phyloP scores from a whole-genome alignment of 2,888 invertebrate species.

The Eupithecia subumbrata region DNA sequence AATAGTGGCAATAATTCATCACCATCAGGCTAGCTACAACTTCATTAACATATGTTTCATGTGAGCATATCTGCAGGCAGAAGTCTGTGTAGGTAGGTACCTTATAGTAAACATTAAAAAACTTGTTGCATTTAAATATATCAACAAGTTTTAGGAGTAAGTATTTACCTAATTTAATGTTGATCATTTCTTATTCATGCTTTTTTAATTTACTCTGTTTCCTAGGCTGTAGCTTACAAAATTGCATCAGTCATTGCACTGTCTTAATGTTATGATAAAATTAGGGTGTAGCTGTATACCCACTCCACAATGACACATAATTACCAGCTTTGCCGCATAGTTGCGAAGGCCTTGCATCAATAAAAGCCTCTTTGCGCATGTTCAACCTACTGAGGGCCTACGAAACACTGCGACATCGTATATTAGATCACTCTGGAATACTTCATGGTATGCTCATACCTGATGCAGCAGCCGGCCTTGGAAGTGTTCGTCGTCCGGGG shows the following conservation, averaged over 20 bases:
- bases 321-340: background rate
- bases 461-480: conserved; percentile 91
- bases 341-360: background rate
- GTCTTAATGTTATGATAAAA: background rate
- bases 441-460: conserved; percentile 63
- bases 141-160: background rate
- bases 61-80: no score
- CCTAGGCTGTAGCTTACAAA: background rate
- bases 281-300: background rate
- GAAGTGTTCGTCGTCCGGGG: conserved; percentile 92
- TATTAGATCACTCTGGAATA: background rate
- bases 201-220: background rate
- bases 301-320: background rate
- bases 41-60: no score
- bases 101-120: background rate
- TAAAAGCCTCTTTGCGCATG: background rate
- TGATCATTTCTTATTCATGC: background rate
- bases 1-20: no score
- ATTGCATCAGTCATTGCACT: background rate
- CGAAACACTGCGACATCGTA: background rate
- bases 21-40: no score
- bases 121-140: background rate
- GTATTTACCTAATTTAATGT: background rate
- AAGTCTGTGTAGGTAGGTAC: no score
- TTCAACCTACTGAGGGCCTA: background rate